Evolutionary conservation across 2,113 vertebrate genomes (phyloP).

Genomic region (Scatophagus argus): DNA sequence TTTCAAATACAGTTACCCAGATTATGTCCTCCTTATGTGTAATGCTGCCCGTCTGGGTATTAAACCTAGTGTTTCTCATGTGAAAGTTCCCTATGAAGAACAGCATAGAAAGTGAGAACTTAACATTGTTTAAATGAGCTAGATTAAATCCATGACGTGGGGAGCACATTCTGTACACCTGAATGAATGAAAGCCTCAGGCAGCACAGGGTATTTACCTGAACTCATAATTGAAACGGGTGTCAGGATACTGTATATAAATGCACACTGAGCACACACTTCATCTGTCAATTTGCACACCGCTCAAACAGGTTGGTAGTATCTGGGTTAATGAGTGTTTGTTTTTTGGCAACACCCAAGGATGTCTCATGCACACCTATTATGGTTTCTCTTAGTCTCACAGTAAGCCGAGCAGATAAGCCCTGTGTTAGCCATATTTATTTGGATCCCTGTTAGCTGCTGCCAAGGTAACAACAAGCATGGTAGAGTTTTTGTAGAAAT

Average conservation of each 20-base stretch:
- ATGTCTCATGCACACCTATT: constrained; percentile 66
- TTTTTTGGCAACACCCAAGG: constrained; percentile 78
- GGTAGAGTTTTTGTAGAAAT: constrained; percentile 50
- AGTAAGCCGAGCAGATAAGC: constrained; percentile 66
- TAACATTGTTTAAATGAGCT: background rate
- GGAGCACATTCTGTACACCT: constrained; percentile 24
- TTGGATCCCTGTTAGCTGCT: constrained; percentile 67
- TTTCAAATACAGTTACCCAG: background rate
- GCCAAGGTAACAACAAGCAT: constrained; percentile 61
- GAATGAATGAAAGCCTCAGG: background rate
- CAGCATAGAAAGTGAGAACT: background rate
- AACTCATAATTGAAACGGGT: constrained; percentile 49
- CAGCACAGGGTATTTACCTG: constrained; percentile 43
- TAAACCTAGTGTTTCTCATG: background rate
- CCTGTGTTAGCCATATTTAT: constrained; percentile 65
- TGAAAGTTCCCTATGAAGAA: background rate
- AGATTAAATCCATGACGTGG: background rate
- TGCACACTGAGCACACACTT: constrained; percentile 45
- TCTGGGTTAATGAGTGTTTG: constrained; percentile 79
- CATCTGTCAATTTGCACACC: constrained; percentile 53
- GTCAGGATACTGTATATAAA: constrained; percentile 25
- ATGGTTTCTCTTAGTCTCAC: constrained; percentile 59
- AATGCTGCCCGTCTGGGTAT: background rate
- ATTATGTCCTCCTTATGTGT: background rate
- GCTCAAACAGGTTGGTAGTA: constrained; percentile 63